These are phyloP conservation scores for Montipora foliosa DNA, from an alignment of 64 coral and sea anemone genomes.

Conservation along the genomic window DNA sequence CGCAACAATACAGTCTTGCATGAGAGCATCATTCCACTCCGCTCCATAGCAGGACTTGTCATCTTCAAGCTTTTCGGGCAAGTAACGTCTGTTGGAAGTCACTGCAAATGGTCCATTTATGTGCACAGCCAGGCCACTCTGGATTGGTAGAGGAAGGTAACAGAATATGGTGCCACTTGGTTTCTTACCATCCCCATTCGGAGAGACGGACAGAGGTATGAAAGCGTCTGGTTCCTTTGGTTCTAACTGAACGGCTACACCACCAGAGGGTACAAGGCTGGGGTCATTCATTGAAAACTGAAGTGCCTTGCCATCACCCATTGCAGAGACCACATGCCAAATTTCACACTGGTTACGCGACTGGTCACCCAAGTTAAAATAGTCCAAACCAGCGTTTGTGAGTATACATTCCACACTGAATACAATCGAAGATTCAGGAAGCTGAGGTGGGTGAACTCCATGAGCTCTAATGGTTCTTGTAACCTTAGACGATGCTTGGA, in stretches of 20 bases:
- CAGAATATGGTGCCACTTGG: conserved; percentile 61
- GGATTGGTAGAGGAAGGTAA: conserved; percentile 71
- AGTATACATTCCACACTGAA: neutral
- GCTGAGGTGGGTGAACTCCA: neutral
- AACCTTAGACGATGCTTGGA: conserved; percentile 57
- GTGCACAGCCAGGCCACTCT: conserved; percentile 79
- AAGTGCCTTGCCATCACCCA: conserved; percentile 2
- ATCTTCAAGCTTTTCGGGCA: conserved; percentile 70
- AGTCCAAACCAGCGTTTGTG: neutral
- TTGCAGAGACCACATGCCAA: neutral
- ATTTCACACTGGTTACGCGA: neutral
- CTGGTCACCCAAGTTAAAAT: neutral
- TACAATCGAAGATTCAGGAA: neutral
- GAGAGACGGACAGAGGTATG: neutral
- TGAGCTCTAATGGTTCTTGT: no score
- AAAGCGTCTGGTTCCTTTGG: neutral
- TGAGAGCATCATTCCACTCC: conserved; percentile 78
- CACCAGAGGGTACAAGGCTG: neutral
- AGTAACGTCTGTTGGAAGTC: conserved; percentile 63
- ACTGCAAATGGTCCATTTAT: conserved; percentile 84
- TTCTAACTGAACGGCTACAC: conserved; percentile 13
- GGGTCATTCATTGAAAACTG: neutral
- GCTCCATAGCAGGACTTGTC: conserved; percentile 74
- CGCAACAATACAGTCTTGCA: conserved; percentile 61
- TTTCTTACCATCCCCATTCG: neutral